Conservation (phyloP, 1,140 invertebrate species). For the Tetragonula clypearis region DNA sequence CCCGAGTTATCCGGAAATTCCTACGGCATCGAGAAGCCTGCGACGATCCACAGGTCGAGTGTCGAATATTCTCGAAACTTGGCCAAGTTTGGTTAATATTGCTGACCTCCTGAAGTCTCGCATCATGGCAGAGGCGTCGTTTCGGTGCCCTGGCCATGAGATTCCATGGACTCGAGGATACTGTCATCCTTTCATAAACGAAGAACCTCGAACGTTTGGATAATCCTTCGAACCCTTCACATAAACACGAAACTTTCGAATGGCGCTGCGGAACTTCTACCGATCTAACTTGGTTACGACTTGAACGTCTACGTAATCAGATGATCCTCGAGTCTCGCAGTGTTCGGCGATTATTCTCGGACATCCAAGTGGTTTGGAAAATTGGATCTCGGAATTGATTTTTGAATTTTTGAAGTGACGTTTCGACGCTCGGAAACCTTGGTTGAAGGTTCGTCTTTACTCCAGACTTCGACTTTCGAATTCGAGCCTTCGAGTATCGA, state of each 20-base stretch:
- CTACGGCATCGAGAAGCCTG: neutral
- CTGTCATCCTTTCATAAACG: neutral
- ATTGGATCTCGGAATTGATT: no score
- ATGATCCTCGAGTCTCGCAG: neutral
- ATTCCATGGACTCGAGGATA: neutral
- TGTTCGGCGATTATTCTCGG: neutral
- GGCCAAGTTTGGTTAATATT: neutral
- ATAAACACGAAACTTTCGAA: neutral
- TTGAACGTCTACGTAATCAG: no score
- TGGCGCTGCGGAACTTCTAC: neutral
- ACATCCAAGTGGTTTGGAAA: no score
- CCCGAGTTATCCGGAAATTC: constrained; percentile 1
- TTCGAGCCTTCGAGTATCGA: no score
- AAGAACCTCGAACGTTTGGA: neutral
- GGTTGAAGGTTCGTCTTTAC: no score
- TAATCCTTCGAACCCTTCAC: neutral
- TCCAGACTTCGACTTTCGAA: no score
- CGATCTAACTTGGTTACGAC: no score
- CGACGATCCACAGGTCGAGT: neutral
- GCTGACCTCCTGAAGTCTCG: neutral
- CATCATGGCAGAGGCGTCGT: neutral
- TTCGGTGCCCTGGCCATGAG: neutral
- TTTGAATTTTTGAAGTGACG: no score
- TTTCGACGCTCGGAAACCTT: no score
- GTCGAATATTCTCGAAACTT: constrained; percentile 14